These are phyloP conservation scores for Macrocentrus cingulum DNA, from an alignment of 1,140 invertebrate genomes.

Conservation along the genomic window DNA sequence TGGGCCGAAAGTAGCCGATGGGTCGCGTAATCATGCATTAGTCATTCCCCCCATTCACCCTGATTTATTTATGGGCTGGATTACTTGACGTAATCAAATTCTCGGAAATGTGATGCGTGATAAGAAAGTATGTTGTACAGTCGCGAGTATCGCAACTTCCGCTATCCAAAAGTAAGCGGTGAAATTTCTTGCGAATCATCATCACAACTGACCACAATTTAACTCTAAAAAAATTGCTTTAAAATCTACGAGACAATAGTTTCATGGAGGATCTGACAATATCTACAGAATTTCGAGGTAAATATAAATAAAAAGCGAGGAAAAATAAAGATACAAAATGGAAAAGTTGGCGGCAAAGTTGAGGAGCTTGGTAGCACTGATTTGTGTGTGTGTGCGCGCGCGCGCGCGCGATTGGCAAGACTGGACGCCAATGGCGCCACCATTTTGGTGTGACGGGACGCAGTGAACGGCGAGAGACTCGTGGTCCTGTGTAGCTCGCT, in stretches of 20 bases:
- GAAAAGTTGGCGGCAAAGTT: no score
- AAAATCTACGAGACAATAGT: neutral
- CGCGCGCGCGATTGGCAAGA: no score
- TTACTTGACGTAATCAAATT: slow-evolving; percentile 52
- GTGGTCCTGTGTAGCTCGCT: neutral
- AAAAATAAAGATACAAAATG: no score
- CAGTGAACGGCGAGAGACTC: neutral
- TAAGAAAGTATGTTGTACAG: slow-evolving; percentile 39
- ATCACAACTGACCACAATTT: neutral
- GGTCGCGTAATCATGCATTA: slow-evolving; percentile 49
- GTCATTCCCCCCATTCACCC: slow-evolving; percentile 39
- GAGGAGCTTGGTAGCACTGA: no score
- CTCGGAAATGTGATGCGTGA: slow-evolving; percentile 51
- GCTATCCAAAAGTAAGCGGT: neutral
- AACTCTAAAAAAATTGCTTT: neutral
- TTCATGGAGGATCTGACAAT: neutral
- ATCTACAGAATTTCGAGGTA: neutral
- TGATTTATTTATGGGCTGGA: slow-evolving; percentile 52
- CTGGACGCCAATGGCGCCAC: no score
- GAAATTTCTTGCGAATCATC: neutral
- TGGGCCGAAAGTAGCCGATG: neutral
- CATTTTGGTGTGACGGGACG: no score
- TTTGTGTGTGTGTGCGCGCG: no score
- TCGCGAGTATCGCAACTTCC: slow-evolving; percentile 12
- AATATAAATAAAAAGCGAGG: no score